Evolutionary conservation across 2,113 vertebrate genomes (phyloP).

Genomic region (Ceyx melanurus): DNA sequence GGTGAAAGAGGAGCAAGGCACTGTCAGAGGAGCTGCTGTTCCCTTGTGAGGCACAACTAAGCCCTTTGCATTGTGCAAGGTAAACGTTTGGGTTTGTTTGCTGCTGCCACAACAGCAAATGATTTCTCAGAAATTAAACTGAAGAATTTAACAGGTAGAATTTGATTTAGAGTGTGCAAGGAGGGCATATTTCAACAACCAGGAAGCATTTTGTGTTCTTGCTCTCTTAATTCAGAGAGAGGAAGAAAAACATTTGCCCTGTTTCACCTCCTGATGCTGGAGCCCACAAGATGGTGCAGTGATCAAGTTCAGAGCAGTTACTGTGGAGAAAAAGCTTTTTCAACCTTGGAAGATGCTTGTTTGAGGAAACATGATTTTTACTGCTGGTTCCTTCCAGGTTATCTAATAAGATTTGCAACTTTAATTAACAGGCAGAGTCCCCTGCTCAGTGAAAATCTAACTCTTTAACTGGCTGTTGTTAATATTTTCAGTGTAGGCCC

Average conservation of each 20-base stretch:
- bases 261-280: rapidly evolving
- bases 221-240: not conserved
- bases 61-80: rapidly evolving
- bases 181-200: not conserved
- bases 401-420: not conserved
- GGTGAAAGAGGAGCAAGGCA: not conserved
- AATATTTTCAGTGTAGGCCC: not conserved
- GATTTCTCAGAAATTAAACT: not conserved
- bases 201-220: not conserved
- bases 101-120: not conserved
- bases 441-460: not conserved
- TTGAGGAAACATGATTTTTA: not conserved
- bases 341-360: not conserved
- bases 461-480: not conserved
- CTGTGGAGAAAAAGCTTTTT: not conserved
- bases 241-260: not conserved
- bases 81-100: not conserved
- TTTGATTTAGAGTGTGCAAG: not conserved
- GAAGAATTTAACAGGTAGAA: not conserved
- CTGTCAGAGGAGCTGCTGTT: not conserved
- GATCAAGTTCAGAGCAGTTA: not conserved
- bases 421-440: not conserved
- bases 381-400: not conserved
- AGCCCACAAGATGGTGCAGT: constrained; percentile 30
- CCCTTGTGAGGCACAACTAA: not conserved